phyloP scores from a whole-genome alignment of 2,113 vertebrate genomes.

The Uria lomvia region DNA sequence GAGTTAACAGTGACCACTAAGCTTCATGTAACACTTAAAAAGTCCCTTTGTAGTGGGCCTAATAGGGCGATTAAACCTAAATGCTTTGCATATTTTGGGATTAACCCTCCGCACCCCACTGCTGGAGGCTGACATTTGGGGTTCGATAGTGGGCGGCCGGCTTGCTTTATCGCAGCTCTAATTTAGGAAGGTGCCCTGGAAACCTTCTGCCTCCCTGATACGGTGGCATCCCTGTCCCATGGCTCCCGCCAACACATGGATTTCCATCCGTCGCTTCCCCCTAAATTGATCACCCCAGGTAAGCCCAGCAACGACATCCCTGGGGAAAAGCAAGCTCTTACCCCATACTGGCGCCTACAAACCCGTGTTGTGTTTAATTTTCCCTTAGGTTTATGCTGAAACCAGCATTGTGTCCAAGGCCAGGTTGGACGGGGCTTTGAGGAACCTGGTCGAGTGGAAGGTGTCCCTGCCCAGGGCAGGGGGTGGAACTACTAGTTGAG shows the following conservation, averaged over 20 bases:
- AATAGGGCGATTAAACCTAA: slow-evolving; percentile 44
- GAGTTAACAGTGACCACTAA: slow-evolving; percentile 37
- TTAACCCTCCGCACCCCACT: slow-evolving; percentile 37
- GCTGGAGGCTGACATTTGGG: not conserved
- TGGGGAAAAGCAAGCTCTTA: not conserved
- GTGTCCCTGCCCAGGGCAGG: not conserved
- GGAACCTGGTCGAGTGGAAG: not conserved
- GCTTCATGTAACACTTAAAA: slow-evolving; percentile 10
- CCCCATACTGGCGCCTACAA: not conserved
- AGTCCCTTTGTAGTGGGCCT: slow-evolving; percentile 50
- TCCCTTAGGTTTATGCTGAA: accelerated
- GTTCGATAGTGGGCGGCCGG: not conserved
- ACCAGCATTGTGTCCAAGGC: not conserved
- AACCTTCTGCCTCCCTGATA: not conserved
- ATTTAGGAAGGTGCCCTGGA: not conserved
- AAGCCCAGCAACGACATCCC: not conserved
- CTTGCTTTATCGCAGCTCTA: not conserved
- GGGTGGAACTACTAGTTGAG: not conserved
- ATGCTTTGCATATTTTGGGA: slow-evolving; percentile 59
- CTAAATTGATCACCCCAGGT: not conserved
- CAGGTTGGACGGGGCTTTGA: not conserved
- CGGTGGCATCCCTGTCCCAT: accelerated
- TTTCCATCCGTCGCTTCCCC: not conserved
- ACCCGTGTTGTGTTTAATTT: accelerated
- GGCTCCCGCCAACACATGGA: accelerated